Base-by-base conservation (phyloP, 1,140 invertebrate genomes). In the Lucilia sericata region DNA sequence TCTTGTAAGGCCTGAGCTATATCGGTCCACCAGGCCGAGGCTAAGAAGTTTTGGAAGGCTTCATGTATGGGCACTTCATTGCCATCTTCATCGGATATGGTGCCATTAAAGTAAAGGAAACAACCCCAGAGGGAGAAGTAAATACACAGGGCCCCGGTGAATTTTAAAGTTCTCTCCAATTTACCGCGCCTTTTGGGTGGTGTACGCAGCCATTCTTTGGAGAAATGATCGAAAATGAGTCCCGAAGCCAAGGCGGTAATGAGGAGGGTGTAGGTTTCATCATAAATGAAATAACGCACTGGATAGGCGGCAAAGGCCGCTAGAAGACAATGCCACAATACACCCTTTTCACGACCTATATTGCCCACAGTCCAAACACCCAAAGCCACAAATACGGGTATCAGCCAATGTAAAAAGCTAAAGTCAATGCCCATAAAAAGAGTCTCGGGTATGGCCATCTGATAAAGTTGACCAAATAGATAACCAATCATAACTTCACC, bases 321-420 rank as follows among this genome's bases (percentile, higher is more conserved):
- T 1, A 95, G 47, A 0, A 98, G 88, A 0, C 96, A 92, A n/a
- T n/a, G n/a, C n/a, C 94, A 94, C 19, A 97, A 91, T 0, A 92
- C 91, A 10, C 96, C 96, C 87, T 93, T 91, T 89, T 98, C 95
- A 74, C 94, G 92, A 0, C 97, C 97, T 87, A 98, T 95, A 88
- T 98, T 99, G 14, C 97, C 97, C 13, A 98, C 96, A 1, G 94
- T 92, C 95, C 97, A 96, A 0, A 98, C 95, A 88, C 97, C 97
- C 85, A 97, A 87, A 13, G 96, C 95, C 82, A 94, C 93, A 17
- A 93, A 95, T 2, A 95, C 82, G 3, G 97, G 96, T 83, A 96
- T 93, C 0, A 96, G 89, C 88, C 95, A 92, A 83, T 95, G 93
- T 2, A 97, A 90, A 86, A 94, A 94, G 82, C 92, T 92, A 87